Evolutionary conservation across 35 echinoderm and acorn worm species (phyloP).

Genomic region (Strongylocentrotus purpuratus): DNA sequence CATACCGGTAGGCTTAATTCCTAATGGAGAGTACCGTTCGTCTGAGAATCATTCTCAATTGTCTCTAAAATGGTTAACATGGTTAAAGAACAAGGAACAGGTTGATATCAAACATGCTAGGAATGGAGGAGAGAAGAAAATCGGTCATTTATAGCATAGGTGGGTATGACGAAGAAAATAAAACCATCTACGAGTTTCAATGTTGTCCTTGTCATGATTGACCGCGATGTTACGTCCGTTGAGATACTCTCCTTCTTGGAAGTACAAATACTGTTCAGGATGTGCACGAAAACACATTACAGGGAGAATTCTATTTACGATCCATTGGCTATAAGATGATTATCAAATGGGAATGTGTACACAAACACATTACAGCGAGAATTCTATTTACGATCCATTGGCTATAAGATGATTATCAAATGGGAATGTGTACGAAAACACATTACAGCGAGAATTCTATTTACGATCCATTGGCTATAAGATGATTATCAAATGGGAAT

Average conservation of each 20-base stretch:
- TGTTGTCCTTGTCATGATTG: constrained; percentile 65
- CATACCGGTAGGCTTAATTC: constrained; percentile 64
- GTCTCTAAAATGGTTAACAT: constrained; percentile 58
- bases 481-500: too few relatives aligned
- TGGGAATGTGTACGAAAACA: too few relatives aligned
- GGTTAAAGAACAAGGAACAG: background rate
- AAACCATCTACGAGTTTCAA: too few relatives aligned
- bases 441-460: too few relatives aligned
- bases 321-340: background rate
- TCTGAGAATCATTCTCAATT: constrained; percentile 32
- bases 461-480: too few relatives aligned
- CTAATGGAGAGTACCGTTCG: constrained; percentile 13
- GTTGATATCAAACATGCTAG: constrained; percentile 61
- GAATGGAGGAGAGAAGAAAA: constrained; percentile 59
- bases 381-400: too few relatives aligned
- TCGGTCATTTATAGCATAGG: constrained; percentile 52
- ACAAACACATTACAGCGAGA: too few relatives aligned
- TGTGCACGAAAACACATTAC: background rate
- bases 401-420: too few relatives aligned
- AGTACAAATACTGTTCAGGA: constrained; percentile 37
- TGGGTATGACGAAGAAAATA: constrained; percentile 52
- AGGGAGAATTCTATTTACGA: background rate
- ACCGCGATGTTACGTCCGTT: constrained; percentile 31
- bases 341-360: constrained; percentile 51
- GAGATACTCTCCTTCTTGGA: constrained; percentile 28